Evolutionary conservation across 1,140 invertebrate genomes (phyloP).

Genomic region (Papilio glaucus): DNA sequence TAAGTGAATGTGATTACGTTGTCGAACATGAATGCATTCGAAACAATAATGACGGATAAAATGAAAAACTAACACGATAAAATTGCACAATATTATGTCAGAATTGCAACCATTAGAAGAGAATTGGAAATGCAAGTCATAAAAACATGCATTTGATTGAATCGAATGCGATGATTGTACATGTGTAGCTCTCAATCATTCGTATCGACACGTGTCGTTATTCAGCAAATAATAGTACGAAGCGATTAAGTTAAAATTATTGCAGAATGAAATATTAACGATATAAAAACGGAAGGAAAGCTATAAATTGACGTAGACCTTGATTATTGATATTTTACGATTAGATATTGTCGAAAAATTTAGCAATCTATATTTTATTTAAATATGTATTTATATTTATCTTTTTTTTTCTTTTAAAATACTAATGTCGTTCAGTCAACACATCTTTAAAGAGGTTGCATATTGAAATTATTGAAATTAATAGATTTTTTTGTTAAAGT

Average conservation of each 20-base stretch:
- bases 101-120: constrained; percentile 6
- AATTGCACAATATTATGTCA: constrained; percentile 17
- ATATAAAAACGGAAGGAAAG: constrained; percentile 4
- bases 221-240: not conserved
- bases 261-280: not conserved
- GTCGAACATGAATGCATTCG: too few relatives aligned
- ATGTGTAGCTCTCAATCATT: constrained; percentile 1
- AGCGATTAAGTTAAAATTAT: constrained; percentile 1
- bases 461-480: too few relatives aligned
- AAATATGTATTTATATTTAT: not conserved
- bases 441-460: too few relatives aligned
- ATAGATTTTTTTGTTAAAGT: too few relatives aligned
- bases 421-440: too few relatives aligned
- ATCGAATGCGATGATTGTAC: not conserved
- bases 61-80: not conserved
- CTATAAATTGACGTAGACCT: not conserved
- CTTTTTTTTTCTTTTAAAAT: too few relatives aligned
- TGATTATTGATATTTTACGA: not conserved
- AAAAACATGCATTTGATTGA: constrained; percentile 15
- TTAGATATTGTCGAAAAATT: not conserved
- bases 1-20: too few relatives aligned
- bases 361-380: not conserved
- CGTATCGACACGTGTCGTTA: not conserved
- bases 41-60: not conserved
- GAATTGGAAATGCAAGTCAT: constrained; percentile 11